phyloP scores from a whole-genome alignment of 2,113 vertebrate species.

The Aphyosemion australe region DNA sequence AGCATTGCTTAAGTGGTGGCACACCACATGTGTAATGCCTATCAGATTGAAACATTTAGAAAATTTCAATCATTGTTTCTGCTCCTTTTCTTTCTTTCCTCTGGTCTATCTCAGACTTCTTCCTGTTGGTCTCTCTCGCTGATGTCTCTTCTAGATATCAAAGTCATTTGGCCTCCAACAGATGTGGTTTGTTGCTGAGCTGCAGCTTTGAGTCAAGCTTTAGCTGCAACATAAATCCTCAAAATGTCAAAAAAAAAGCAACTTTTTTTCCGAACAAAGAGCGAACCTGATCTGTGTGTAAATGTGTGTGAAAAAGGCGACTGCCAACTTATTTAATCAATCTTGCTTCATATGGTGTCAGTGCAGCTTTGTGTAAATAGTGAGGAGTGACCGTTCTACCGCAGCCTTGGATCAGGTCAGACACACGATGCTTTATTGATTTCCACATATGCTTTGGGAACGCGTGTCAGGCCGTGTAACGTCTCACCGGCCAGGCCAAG shows the following conservation, averaged over 20 bases:
- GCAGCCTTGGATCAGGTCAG: slow-evolving; percentile 46
- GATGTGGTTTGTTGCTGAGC: slow-evolving; percentile 54
- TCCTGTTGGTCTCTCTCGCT: slow-evolving; percentile 34
- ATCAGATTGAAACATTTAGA: slow-evolving; percentile 21
- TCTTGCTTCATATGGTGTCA: slow-evolving; percentile 31
- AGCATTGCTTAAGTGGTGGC: slow-evolving; percentile 45
- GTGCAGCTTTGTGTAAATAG: slow-evolving; percentile 28
- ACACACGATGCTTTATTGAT: slow-evolving; percentile 49
- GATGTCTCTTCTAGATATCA: slow-evolving; percentile 53
- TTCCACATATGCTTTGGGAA: slow-evolving; percentile 50
- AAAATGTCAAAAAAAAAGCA: slow-evolving; percentile 12
- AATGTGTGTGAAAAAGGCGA: slow-evolving; percentile 19
- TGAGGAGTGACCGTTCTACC: slow-evolving; percentile 16
- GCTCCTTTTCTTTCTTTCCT: slow-evolving; percentile 7
- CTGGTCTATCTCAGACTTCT: slow-evolving; percentile 23
- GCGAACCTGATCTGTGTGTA: slow-evolving; percentile 28
- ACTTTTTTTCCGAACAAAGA: slow-evolving; percentile 9
- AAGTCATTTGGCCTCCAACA: slow-evolving; percentile 50
- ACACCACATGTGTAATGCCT: slow-evolving; percentile 47
- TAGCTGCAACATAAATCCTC: slow-evolving; percentile 42
- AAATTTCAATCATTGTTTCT: slow-evolving; percentile 25
- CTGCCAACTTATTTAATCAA: slow-evolving; percentile 57
- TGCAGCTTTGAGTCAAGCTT: slow-evolving; percentile 35
- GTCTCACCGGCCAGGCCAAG: slow-evolving; percentile 43
- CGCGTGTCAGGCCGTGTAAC: slow-evolving; percentile 41